A percentile compares a stretch with the other conserved stretches of the same genome.
Conservation (phyloP, 2,888 invertebrate species). For the Ectemnius lituratus region DNA sequence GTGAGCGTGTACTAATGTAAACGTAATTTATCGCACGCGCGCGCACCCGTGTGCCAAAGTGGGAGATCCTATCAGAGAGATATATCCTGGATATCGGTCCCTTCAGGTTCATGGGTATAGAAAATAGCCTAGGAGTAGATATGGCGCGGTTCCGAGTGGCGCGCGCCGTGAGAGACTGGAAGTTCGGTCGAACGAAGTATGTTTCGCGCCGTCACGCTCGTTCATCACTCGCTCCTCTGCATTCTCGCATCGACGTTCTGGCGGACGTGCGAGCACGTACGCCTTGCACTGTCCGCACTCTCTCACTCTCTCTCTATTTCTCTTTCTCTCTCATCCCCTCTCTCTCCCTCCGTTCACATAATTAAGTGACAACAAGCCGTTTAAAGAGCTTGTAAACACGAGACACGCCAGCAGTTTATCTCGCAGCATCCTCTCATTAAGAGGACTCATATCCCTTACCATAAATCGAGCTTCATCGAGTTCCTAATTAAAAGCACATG, state of each 20-base stretch:
- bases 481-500: constrained; percentile 57
- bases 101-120: not conserved
- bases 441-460: constrained; percentile 38
- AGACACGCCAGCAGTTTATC: constrained; percentile 49
- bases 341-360: constrained; percentile 20
- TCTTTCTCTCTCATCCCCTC: too few species aligned
- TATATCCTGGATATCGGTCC: not conserved
- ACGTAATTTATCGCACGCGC: constrained; percentile 6
- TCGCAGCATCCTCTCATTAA: constrained; percentile 47
- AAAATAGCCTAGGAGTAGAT: constrained; percentile 16
- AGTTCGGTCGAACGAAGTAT: too few species aligned
- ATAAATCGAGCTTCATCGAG: constrained; percentile 47
- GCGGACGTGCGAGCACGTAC: constrained; percentile 11
- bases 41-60: not conserved
- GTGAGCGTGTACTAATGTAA: not conserved
- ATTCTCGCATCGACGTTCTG: not conserved
- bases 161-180: constrained; percentile 18
- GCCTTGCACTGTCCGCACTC: constrained; percentile 14
- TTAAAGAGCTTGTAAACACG: constrained; percentile 58
- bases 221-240: constrained; percentile 15
- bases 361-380: constrained; percentile 54
- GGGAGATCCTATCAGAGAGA: constrained; percentile 2
- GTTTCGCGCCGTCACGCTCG: constrained; percentile 42
- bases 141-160: not conserved
- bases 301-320: too few species aligned